phyloP scores from a whole-genome alignment of 2,888 invertebrate species.

The Achlya flavicornis region DNA sequence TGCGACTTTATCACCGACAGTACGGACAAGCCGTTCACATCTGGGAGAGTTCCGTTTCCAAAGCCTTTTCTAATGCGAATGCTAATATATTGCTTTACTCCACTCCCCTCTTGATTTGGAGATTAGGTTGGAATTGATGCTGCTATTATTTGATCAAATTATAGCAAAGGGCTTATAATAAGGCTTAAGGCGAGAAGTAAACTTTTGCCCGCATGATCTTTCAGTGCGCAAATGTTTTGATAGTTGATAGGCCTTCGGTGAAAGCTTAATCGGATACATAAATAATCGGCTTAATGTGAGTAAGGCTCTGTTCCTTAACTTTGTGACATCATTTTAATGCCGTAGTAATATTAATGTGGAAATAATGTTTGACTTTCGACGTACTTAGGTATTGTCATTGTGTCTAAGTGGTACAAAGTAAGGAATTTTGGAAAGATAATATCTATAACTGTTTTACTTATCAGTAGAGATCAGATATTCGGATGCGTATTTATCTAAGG shows the following conservation, averaged over 20 bases:
- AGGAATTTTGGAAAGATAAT: too few relatives aligned
- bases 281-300: background rate
- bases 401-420: too few relatives aligned
- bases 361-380: background rate
- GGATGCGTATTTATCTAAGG: too few relatives aligned
- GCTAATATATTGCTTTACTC: conserved; percentile 38
- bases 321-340: background rate
- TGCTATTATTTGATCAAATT: conserved; percentile 22
- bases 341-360: background rate
- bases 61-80: conserved; percentile 28
- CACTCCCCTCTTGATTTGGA: conserved; percentile 34
- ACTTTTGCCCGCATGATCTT: conserved; percentile 21
- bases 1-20: conserved; percentile 17
- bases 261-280: conserved; percentile 9
- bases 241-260: conserved; percentile 17
- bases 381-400: too few relatives aligned
- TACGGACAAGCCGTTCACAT: conserved; percentile 31
- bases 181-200: conserved; percentile 18
- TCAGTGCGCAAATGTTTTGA: conserved; percentile 19
- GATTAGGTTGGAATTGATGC: conserved; percentile 22
- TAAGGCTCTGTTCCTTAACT: background rate
- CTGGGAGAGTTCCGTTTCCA: conserved; percentile 27
- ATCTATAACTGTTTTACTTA: too few relatives aligned
- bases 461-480: too few relatives aligned
- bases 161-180: conserved; percentile 20